Percentiles rank a stretch among this genome's conserved stretches.
phyloP scores from a whole-genome alignment of 1,140 invertebrate species.

The Diuraphis noxia region DNA sequence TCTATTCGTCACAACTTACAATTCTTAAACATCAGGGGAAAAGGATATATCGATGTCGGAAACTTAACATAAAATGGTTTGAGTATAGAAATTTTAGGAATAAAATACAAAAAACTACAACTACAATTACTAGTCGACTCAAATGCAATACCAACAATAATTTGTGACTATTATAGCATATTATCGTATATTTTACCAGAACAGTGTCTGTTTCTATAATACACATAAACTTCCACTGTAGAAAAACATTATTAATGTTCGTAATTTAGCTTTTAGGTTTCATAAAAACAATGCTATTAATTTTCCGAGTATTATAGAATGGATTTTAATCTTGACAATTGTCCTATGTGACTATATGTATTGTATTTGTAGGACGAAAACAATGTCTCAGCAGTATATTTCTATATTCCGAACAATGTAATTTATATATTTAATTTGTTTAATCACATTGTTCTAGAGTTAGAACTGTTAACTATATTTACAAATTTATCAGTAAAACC shows the following conservation, averaged over 20 bases:
- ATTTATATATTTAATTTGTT: neutral
- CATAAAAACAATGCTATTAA: conserved; percentile 15
- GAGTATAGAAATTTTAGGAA: neutral
- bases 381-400: conserved; percentile 28
- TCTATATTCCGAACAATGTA: neutral
- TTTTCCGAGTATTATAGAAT: neutral
- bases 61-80: neutral
- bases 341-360: neutral
- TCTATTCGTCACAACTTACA: neutral
- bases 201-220: neutral
- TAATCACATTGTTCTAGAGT: neutral
- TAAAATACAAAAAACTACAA: neutral
- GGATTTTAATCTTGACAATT: conserved; percentile 19
- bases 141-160: neutral
- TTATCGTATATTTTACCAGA: neutral
- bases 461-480: neutral
- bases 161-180: neutral
- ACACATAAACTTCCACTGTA: neutral
- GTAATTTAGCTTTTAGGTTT: neutral
- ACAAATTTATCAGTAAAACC: neutral
- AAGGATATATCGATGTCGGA: neutral
- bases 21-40: neutral
- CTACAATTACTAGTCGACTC: neutral
- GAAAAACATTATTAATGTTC: conserved; percentile 11
- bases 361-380: neutral